These are phyloP conservation scores for rabbit (Oryctolagus cuniculus) DNA, from an alignment of 2,113 vertebrate genomes.

Conservation along the genomic window DNA sequence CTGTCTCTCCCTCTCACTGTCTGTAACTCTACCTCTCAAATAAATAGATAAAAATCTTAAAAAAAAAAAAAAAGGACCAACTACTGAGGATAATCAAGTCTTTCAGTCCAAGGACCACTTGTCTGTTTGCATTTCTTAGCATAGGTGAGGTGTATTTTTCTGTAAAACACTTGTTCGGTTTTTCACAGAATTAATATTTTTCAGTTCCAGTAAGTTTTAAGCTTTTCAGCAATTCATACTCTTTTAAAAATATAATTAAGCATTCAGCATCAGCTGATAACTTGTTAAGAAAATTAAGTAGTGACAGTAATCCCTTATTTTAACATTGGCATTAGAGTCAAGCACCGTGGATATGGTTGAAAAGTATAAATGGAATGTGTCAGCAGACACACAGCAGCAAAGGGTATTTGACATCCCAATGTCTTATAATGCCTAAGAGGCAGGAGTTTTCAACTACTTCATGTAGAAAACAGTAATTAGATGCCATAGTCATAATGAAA, in stretches of 20 bases:
- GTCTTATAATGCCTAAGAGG: neutral
- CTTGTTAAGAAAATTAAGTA: constrained; percentile 70
- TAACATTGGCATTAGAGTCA: constrained; percentile 58
- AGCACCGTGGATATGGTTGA: constrained; percentile 19
- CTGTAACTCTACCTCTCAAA: no score
- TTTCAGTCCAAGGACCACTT: neutral
- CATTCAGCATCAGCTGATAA: neutral
- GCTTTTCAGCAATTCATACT: constrained; percentile 53
- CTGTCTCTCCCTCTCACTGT: no score
- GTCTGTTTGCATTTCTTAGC: neutral
- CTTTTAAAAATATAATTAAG: neutral
- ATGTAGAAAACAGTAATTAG: constrained; percentile 66
- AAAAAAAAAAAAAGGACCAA: no score
- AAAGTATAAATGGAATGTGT: constrained; percentile 49
- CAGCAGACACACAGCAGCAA: constrained; percentile 20
- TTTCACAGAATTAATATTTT: constrained; percentile 50
- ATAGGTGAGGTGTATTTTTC: constrained; percentile 4
- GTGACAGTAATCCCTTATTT: constrained; percentile 42
- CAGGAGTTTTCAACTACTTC: constrained; percentile 43
- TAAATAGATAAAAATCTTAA: no score
- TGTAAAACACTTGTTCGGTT: constrained; percentile 11
- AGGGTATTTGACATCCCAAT: constrained; percentile 18
- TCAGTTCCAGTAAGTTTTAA: constrained; percentile 51
- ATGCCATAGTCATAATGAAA: constrained; percentile 51
- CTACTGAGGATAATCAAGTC: neutral